These are phyloP conservation scores for Atrichornis clamosus DNA, from an alignment of 2,113 vertebrate genomes.

Conservation along the genomic window DNA sequence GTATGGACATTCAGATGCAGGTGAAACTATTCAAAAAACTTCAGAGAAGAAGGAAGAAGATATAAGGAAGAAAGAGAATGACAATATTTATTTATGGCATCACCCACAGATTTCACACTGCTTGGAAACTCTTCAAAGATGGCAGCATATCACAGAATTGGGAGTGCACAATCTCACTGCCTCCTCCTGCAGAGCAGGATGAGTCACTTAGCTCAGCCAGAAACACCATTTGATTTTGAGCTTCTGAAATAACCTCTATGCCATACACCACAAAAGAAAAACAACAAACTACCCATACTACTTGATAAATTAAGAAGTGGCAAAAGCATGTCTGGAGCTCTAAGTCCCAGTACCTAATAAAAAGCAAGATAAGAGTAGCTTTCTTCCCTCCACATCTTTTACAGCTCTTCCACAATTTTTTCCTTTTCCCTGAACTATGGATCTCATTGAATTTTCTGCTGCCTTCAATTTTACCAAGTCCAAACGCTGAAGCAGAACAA, in stretches of 20 bases:
- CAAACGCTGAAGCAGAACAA: not conserved
- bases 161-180: not conserved
- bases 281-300: not conserved
- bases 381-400: not conserved
- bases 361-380: not conserved
- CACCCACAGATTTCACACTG: not conserved
- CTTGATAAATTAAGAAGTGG: not conserved
- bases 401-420: not conserved
- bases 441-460: not conserved
- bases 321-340: not conserved
- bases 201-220: not conserved
- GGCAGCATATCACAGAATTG: not conserved
- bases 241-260: not conserved
- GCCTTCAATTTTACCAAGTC: not conserved
- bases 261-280: not conserved
- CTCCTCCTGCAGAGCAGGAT: not conserved
- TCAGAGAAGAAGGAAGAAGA: not conserved
- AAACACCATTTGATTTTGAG: not conserved
- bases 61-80: not conserved
- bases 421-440: rapidly evolving
- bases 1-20: not conserved
- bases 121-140: not conserved
- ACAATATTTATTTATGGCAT: not conserved
- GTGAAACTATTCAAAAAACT: not conserved
- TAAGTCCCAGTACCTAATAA: not conserved